Percentiles rank a stretch among this genome's conserved stretches.
Evolutionary conservation across 2,888 invertebrate genomes (phyloP).

Genomic region (Ennomos fuscantarius): DNA sequence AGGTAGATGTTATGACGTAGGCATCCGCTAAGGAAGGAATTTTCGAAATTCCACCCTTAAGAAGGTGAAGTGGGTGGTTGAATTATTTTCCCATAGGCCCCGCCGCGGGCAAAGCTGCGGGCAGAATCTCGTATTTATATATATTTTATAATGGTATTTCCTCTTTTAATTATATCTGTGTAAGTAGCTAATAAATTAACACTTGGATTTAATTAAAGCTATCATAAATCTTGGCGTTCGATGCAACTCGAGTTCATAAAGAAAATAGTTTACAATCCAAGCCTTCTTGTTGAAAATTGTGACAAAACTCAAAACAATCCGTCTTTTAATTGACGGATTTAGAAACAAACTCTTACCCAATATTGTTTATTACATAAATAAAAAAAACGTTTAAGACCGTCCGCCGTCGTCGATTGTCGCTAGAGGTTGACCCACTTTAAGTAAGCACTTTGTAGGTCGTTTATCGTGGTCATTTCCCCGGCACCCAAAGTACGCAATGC

Average conservation of each 20-base stretch:
- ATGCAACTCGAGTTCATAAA: background rate
- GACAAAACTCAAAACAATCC: slow-evolving; percentile 5
- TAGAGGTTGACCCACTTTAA: slow-evolving; percentile 71
- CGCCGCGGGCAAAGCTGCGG: too few relatives aligned
- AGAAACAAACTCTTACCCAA: slow-evolving; percentile 25
- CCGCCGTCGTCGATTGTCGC: slow-evolving; percentile 45
- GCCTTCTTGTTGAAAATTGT: background rate
- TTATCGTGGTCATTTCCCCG: slow-evolving; percentile 69
- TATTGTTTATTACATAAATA: slow-evolving; percentile 30
- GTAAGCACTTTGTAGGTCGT: slow-evolving; percentile 73
- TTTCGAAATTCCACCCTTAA: too few relatives aligned
- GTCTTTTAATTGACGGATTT: slow-evolving; percentile 19
- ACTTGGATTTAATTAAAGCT: too few relatives aligned
- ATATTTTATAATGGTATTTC: too few relatives aligned
- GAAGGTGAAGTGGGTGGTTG: too few relatives aligned
- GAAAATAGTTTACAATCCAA: background rate
- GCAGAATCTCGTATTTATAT: too few relatives aligned
- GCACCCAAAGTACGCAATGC: slow-evolving; percentile 41
- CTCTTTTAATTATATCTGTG: too few relatives aligned
- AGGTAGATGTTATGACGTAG: too few relatives aligned
- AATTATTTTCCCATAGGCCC: too few relatives aligned
- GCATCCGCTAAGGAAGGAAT: too few relatives aligned
- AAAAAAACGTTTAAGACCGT: slow-evolving; percentile 54
- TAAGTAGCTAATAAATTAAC: too few relatives aligned
- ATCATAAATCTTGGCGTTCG: too few relatives aligned